A percentile compares a stretch with the other conserved stretches of the same genome.
Evolutionary conservation across 2,113 vertebrate genomes (phyloP).

Genomic region (Balaeniceps rex): DNA sequence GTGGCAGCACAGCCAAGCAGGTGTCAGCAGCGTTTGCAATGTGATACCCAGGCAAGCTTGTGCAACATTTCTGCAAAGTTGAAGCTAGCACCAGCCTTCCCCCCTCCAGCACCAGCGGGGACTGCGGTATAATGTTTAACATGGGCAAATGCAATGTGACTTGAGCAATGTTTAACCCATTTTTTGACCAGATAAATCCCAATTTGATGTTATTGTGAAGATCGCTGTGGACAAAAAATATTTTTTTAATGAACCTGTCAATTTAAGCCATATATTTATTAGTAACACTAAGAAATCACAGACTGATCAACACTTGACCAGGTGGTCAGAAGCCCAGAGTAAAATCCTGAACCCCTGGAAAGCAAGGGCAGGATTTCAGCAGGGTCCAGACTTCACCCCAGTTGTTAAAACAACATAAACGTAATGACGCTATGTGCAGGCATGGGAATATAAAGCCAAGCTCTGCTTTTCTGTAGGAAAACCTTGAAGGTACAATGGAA

Average conservation of each 20-base stretch:
- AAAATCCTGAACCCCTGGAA: background rate
- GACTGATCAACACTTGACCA: accelerated
- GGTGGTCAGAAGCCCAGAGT: background rate
- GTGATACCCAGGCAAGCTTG: background rate
- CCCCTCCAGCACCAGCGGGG: too few species aligned
- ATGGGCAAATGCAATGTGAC: accelerated
- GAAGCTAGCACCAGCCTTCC: background rate
- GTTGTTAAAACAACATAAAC: background rate
- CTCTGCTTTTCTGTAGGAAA: background rate
- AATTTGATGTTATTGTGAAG: background rate
- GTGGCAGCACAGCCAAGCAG: constrained; percentile 6
- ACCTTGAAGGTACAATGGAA: background rate
- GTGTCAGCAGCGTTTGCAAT: constrained; percentile 9
- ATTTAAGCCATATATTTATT: background rate
- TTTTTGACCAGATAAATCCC: background rate
- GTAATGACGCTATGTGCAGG: background rate
- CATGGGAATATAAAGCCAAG: background rate
- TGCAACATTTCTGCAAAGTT: background rate
- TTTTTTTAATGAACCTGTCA: background rate
- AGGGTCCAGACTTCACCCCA: background rate
- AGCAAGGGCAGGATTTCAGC: background rate
- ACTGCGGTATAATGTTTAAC: background rate
- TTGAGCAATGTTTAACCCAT: background rate
- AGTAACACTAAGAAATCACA: background rate
- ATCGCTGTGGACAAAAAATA: background rate